A percentile compares a stretch with the other conserved stretches of the same genome.
Evolutionary conservation across 2,888 invertebrate genomes (phyloP).

Genomic region (Drosophila recens): DNA sequence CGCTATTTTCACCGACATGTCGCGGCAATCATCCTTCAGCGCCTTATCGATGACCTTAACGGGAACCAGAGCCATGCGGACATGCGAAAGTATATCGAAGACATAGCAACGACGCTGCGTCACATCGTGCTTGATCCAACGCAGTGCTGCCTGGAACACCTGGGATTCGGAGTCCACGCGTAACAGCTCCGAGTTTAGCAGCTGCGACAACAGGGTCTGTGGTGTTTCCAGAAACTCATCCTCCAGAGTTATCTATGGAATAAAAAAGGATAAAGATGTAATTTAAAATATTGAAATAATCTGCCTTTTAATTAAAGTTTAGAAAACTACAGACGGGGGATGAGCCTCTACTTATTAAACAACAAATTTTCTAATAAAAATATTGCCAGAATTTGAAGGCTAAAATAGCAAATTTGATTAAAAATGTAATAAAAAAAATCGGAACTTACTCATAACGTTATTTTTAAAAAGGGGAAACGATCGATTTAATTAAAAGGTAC

Average conservation of each 20-base stretch:
- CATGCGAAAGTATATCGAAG: slow-evolving; percentile 93
- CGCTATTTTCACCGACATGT: slow-evolving; percentile 92
- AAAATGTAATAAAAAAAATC: too few species aligned
- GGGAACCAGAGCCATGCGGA: slow-evolving; percentile 93
- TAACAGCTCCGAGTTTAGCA: slow-evolving; percentile 94
- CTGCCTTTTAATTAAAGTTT: background rate
- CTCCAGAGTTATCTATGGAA: slow-evolving; percentile 87
- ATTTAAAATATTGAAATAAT: background rate
- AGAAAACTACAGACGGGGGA: too few species aligned
- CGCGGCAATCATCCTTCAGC: slow-evolving; percentile 90
- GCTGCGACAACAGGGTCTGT: slow-evolving; percentile 90
- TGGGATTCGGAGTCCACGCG: slow-evolving; percentile 95
- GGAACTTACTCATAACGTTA: too few species aligned
- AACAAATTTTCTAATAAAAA: too few species aligned
- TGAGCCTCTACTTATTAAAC: too few species aligned
- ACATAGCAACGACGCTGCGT: slow-evolving; percentile 91
- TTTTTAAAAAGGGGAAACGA: too few species aligned
- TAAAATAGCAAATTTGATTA: too few species aligned
- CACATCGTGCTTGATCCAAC: slow-evolving; percentile 94
- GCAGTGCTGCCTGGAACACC: slow-evolving; percentile 94
- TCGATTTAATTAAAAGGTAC: too few species aligned
- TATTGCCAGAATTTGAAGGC: background rate
- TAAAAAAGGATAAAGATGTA: background rate
- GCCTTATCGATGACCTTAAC: slow-evolving; percentile 92
- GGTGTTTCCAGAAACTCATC: slow-evolving; percentile 95